Evolutionary conservation across 2,797 vertebrate species (phyloP).

Genomic region (Masticophis lateralis): DNA sequence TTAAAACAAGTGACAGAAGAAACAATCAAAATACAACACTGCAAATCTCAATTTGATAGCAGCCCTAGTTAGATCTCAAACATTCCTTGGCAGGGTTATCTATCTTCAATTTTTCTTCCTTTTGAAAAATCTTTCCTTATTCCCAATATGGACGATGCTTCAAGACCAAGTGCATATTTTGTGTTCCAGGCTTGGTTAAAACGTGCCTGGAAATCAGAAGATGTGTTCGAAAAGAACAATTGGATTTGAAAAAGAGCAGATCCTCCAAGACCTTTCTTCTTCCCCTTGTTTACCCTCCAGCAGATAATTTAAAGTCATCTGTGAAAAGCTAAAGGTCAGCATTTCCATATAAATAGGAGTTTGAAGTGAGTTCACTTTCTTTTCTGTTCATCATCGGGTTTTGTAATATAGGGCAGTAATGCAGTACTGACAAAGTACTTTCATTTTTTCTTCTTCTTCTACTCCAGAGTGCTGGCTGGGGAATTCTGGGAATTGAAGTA

Average conservation of each 20-base stretch:
- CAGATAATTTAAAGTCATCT: neutral
- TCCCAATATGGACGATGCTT: neutral
- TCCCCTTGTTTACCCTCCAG: neutral
- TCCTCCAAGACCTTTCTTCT: neutral
- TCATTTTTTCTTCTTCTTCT: neutral
- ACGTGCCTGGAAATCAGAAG: neutral
- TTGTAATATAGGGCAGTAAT: neutral
- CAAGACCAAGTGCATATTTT: neutral
- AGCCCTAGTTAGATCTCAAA: neutral
- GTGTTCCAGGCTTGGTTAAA: rapidly evolving
- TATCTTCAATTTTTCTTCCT: neutral
- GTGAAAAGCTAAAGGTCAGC: constrained; percentile 41
- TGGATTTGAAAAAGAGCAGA: neutral
- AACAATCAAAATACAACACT: neutral
- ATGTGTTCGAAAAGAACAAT: rapidly evolving
- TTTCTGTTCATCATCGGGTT: rapidly evolving
- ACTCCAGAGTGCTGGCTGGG: neutral
- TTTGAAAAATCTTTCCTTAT: neutral
- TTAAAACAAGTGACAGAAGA: neutral
- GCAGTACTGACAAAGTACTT: neutral
- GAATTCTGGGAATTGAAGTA: neutral
- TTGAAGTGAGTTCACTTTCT: neutral
- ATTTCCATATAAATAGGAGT: constrained; percentile 31
- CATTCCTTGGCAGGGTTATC: neutral
- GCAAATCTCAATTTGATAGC: neutral